phyloP scores from a whole-genome alignment of 2,888 invertebrate genomes.

The Drosophila bunnanda region DNA sequence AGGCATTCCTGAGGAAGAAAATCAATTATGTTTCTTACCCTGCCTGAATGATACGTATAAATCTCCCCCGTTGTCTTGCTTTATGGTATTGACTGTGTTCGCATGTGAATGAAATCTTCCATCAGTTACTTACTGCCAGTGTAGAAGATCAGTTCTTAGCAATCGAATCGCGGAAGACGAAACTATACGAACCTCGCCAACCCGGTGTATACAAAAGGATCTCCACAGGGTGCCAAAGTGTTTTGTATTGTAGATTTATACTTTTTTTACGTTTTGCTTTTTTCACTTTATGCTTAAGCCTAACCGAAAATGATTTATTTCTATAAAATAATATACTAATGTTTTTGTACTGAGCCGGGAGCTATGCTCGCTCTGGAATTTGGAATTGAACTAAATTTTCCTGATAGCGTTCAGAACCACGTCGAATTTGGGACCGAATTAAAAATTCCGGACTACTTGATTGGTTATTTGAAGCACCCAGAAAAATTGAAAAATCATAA shows the following conservation, averaged over 20 bases:
- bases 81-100: no score
- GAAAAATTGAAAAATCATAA: no score
- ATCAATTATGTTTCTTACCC: neutral
- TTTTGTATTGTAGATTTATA: neutral
- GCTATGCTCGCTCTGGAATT: neutral
- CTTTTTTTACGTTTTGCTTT: neutral
- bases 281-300: conserved; percentile 15
- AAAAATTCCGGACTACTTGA: neutral
- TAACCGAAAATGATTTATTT: neutral
- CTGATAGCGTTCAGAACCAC: neutral
- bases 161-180: neutral
- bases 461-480: neutral
- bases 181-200: neutral
- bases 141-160: neutral
- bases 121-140: no score
- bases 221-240: neutral
- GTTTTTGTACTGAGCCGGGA: neutral
- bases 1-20: neutral
- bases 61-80: no score
- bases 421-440: neutral
- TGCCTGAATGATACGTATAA: neutral
- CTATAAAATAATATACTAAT: neutral
- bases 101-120: no score
- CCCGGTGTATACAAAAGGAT: neutral
- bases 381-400: conserved; percentile 8